Percentiles rank a stretch among this genome's conserved stretches.
These are phyloP conservation scores for Campaea margaritaria DNA, from an alignment of 2,888 invertebrate species.

Conservation along the genomic window DNA sequence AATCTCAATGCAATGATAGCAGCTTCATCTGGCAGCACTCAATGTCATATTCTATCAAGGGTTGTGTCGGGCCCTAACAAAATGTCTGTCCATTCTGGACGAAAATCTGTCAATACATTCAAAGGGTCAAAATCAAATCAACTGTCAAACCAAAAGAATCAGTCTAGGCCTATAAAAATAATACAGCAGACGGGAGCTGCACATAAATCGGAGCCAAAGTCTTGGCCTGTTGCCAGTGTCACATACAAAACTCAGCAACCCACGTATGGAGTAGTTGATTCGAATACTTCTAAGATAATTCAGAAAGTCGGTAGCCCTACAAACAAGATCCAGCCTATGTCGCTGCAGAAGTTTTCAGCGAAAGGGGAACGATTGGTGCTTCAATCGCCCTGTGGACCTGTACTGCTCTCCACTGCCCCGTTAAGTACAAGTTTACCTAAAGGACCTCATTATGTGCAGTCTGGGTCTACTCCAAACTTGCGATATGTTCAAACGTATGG, in stretches of 20 bases:
- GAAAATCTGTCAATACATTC: slow-evolving; percentile 72
- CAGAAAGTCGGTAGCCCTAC: slow-evolving; percentile 80
- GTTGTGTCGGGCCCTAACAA: slow-evolving; percentile 81
- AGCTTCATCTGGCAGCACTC: slow-evolving; percentile 72
- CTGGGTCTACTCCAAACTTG: slow-evolving; percentile 76
- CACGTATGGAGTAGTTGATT: slow-evolving; percentile 67
- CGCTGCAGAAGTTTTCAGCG: slow-evolving; percentile 65
- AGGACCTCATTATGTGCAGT: slow-evolving; percentile 80
- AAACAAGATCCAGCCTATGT: slow-evolving; percentile 65
- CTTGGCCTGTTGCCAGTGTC: slow-evolving; percentile 74
- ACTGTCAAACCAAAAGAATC: slow-evolving; percentile 69
- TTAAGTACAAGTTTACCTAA: slow-evolving; percentile 71
- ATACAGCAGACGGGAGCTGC: slow-evolving; percentile 78
- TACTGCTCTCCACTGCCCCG: slow-evolving; percentile 75
- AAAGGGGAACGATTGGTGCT: slow-evolving; percentile 76
- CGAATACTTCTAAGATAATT: slow-evolving; percentile 74
- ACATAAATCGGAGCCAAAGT: slow-evolving; percentile 73
- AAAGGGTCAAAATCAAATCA: slow-evolving; percentile 75
- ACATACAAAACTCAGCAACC: slow-evolving; percentile 72
- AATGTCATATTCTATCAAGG: slow-evolving; percentile 79
- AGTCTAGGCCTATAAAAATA: slow-evolving; percentile 83
- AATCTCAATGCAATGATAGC: slow-evolving; percentile 78
- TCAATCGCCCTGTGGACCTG: slow-evolving; percentile 78
- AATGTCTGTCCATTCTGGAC: slow-evolving; percentile 78
- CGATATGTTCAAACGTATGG: slow-evolving; percentile 78